Percentiles rank a stretch among this genome's conserved stretches.
Conservation (phyloP, 1,140 invertebrate species). For the Leptinotarsa undecemlineata region DNA sequence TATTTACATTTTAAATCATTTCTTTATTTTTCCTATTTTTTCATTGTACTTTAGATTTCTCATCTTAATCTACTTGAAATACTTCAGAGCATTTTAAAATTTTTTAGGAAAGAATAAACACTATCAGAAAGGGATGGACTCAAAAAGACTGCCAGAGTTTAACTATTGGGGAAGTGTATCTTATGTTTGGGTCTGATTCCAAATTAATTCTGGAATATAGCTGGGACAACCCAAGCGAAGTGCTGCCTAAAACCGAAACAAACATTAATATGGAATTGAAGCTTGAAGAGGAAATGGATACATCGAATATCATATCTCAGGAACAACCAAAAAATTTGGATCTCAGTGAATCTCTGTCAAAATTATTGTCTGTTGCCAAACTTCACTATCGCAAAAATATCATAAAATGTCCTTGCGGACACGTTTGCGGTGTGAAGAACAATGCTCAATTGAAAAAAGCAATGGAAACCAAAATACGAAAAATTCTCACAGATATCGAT, state of each 20-base stretch:
- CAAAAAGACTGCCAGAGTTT: conserved; percentile 72
- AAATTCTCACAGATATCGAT: conserved; percentile 29
- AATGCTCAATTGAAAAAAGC: conserved; percentile 32
- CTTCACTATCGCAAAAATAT: conserved; percentile 52
- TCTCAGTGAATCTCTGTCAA: conserved; percentile 58
- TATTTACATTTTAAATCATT: too few species aligned
- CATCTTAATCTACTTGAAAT: background rate
- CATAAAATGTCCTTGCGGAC: conserved; percentile 58
- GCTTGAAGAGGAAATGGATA: conserved; percentile 48
- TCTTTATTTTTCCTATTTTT: too few species aligned
- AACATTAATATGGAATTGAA: background rate
- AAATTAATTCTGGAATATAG: conserved; percentile 82
- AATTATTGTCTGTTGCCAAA: conserved; percentile 66
- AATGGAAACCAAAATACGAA: conserved; percentile 26
- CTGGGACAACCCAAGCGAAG: conserved; percentile 63
- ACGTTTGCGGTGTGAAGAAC: conserved; percentile 57
- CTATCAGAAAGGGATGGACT: conserved; percentile 80
- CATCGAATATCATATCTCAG: conserved; percentile 28
- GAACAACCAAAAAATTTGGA: conserved; percentile 35
- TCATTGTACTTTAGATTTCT: too few species aligned
- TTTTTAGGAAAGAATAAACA: conserved; percentile 52
- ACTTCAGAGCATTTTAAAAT: background rate
- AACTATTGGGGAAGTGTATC: conserved; percentile 86
- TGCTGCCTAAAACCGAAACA: conserved; percentile 11
- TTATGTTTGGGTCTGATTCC: conserved; percentile 83